A percentile compares a stretch with the other conserved stretches of the same genome.
Evolutionary conservation across 2,888 invertebrate genomes (phyloP).

Genomic region (Brachypalpus laphriformis): DNA sequence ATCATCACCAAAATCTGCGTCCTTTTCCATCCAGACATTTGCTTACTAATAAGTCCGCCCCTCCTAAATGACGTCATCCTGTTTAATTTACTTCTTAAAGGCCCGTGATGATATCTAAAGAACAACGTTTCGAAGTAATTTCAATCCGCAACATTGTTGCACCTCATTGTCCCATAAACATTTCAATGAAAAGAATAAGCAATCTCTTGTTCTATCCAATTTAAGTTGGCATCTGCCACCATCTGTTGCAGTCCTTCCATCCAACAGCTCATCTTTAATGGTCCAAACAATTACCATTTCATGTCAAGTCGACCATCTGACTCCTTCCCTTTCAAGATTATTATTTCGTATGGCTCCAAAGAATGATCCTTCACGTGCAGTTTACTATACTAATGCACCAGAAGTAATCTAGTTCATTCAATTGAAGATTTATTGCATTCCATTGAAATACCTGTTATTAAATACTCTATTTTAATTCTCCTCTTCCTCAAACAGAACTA

Average conservation of each 20-base stretch:
- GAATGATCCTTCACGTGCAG: constrained; percentile 20
- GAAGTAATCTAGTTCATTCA: constrained; percentile 73
- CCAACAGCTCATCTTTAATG: constrained; percentile 60
- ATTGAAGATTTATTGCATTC: constrained; percentile 74
- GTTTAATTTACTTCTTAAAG: too few species aligned
- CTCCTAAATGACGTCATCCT: too few species aligned
- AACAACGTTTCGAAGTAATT: too few species aligned
- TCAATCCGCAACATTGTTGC: constrained; percentile 16
- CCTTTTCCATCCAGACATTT: too few species aligned
- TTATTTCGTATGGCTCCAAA: constrained; percentile 27
- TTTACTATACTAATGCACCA: constrained; percentile 27
- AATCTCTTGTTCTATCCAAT: constrained; percentile 10
- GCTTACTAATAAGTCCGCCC: too few species aligned
- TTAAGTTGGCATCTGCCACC: constrained; percentile 17
- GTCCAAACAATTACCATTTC: constrained; percentile 65
- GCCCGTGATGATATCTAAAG: too few species aligned
- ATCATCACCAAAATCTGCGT: too few species aligned
- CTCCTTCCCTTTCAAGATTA: background rate
- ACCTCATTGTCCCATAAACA: constrained; percentile 18
- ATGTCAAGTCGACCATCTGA: background rate
- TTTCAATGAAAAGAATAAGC: constrained; percentile 16
- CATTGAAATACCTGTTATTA: constrained; percentile 71
- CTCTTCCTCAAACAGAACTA: constrained; percentile 58
- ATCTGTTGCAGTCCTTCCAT: background rate
- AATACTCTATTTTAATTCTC: constrained; percentile 70